Percentiles rank a stretch among this genome's conserved stretches.
phyloP scores from a whole-genome alignment of 1,140 invertebrate species.

The Araneus ventricosus region DNA sequence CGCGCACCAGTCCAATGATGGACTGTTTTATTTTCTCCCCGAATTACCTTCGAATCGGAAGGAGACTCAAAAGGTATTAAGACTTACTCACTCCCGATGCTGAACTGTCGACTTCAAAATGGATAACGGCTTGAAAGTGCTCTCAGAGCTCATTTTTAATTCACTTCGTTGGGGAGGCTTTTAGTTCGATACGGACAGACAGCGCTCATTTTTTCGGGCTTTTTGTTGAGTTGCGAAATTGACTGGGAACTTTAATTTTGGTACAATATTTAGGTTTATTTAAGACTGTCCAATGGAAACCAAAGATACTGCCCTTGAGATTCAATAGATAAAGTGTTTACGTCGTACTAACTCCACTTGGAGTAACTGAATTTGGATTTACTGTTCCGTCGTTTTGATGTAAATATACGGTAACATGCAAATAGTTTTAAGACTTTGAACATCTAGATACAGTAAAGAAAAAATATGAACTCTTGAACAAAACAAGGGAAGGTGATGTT shows the following conservation, averaged over 20 bases:
- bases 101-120: conserved; percentile 7
- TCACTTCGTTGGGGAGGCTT: neutral
- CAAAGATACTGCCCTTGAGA: neutral
- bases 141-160: conserved; percentile 8
- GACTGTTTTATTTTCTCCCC: conserved; percentile 41
- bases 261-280: neutral
- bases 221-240: neutral
- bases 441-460: too few relatives aligned
- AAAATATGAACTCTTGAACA: too few relatives aligned
- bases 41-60: conserved; percentile 20
- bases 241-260: neutral
- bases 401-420: too few relatives aligned
- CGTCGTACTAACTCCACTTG: too few relatives aligned
- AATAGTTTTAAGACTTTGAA: too few relatives aligned
- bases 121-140: conserved; percentile 22
- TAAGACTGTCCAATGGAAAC: neutral
- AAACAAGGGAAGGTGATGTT: too few relatives aligned
- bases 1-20: conserved; percentile 10
- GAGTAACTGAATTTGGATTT: too few relatives aligned
- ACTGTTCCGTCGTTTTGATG: too few relatives aligned
- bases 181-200: neutral
- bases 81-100: neutral
- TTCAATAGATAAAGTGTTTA: neutral
- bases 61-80: conserved; percentile 24
- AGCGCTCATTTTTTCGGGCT: neutral